Conservation (phyloP, 1,140 invertebrate species). For the Aculops lycopersici region DNA sequence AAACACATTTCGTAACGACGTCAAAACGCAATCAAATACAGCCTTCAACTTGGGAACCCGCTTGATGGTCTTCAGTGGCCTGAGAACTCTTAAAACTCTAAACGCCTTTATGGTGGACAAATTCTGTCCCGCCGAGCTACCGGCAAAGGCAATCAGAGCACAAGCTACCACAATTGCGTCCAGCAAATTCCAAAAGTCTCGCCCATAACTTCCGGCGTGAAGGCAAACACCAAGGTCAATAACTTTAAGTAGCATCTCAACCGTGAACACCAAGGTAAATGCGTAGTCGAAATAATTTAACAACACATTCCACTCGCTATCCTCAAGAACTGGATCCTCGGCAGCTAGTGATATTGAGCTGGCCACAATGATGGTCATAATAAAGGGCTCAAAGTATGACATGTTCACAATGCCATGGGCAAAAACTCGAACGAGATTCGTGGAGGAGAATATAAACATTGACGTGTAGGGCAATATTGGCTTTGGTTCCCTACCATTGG, state of each 20-base stretch:
- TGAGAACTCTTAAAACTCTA: slow-evolving; percentile 77
- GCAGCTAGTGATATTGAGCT: slow-evolving; percentile 93
- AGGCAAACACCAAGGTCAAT: slow-evolving; percentile 30
- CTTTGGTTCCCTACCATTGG: too few relatives aligned
- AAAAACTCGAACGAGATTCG: slow-evolving; percentile 71
- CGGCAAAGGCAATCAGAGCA: slow-evolving; percentile 32
- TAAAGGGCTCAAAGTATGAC: slow-evolving; percentile 95
- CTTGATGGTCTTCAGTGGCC: slow-evolving; percentile 99
- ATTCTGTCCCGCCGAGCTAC: slow-evolving; percentile 29
- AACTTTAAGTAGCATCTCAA: slow-evolving; percentile 82
- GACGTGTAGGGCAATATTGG: slow-evolving; percentile 99
- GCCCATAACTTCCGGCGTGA: slow-evolving; percentile 32
- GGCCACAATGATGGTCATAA: slow-evolving; percentile 88
- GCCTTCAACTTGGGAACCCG: slow-evolving; percentile 78
- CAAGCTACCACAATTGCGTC: slow-evolving; percentile 34
- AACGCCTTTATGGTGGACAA: slow-evolving; percentile 97
- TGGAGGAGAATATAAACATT: slow-evolving; percentile 95
- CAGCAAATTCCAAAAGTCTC: slow-evolving; percentile 35
- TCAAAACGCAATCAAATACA: slow-evolving; percentile 99
- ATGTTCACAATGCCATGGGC: slow-evolving; percentile 94
- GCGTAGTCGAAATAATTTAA: slow-evolving; percentile 96
- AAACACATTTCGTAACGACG: slow-evolving; percentile 99
- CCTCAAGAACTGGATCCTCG: slow-evolving; percentile 84
- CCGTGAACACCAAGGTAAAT: slow-evolving; percentile 95
- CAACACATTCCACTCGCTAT: slow-evolving; percentile 43